Evolutionary conservation across 2,888 invertebrate genomes (phyloP), one percentile per base, ranked within the genome.

Genomic region (Bombylius discolor): DNA sequence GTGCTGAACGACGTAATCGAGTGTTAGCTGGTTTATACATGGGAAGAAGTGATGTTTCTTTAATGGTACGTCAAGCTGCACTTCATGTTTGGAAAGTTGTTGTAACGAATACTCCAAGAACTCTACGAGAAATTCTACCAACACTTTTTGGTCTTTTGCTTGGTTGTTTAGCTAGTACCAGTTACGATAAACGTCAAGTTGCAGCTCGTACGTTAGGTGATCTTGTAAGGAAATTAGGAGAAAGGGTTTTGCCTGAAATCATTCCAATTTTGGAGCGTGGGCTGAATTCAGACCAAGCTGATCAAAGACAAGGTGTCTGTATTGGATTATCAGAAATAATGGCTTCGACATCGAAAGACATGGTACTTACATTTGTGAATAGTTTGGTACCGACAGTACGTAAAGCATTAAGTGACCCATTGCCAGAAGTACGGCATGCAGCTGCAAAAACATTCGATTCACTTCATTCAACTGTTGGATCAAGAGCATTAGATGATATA

Each of bases 1-100:
- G 98, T 1, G 83, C 81, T 3, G 95, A 96, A 67, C 77, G 96
- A 49, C 79, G 97, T 54, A 96, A 98, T 74, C 78, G 94, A 34
- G 97, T 99, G 46, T 74, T 96, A 53, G 92, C 96, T 33, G 95
- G 95, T 1, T 76, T 97, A 47, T 99, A 99, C 71, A 96, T 99
- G 92, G 95, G 96, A 5, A 79, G 98, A 56, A 95, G 95, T 53
- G 98, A 99, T 69, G 95, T 96, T 1, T 94, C 97, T 4, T 77
- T 97, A 52, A 90, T 95, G 87, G 98, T 98, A 33, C 82, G 98
- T 0, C 98, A 98, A 77, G 92, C 97, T 0, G 96, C 99, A 9
- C 80, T 97, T 56, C 99, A 99, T 72, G 98, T 99, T 0, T 99
- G 99, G 99, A 99, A 99, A 79, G 92, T 98, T 62, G 95, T 99